These are phyloP conservation scores for Sylvia atricapilla DNA, from an alignment of 2,113 vertebrate genomes.

Conservation along the genomic window DNA sequence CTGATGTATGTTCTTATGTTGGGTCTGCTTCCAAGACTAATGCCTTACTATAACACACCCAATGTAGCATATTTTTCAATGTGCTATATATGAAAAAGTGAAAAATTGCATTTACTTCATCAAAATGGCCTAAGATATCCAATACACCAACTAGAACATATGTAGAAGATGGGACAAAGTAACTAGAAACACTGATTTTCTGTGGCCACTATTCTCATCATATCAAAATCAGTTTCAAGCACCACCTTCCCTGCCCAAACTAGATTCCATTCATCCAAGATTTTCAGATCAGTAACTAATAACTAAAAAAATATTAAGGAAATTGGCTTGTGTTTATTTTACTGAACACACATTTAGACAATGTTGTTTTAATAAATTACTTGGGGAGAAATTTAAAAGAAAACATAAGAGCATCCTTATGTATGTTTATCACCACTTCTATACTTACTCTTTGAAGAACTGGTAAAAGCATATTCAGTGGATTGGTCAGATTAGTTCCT, in stretches of 20 bases:
- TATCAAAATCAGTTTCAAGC: background rate
- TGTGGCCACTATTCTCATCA: background rate
- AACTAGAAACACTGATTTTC: background rate
- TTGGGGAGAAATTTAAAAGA: background rate
- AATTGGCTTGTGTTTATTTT: background rate
- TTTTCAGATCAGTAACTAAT: background rate
- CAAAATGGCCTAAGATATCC: background rate
- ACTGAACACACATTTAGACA: background rate
- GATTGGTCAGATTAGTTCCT: slow-evolving; percentile 95
- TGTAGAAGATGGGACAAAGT: background rate
- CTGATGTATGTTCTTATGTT: accelerated
- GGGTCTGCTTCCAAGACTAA: background rate
- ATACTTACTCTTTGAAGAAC: slow-evolving; percentile 91
- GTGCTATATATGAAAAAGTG: background rate
- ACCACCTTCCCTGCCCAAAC: background rate
- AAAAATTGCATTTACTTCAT: background rate
- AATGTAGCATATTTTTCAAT: background rate
- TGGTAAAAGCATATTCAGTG: slow-evolving; percentile 93
- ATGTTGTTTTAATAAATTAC: background rate
- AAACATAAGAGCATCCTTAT: background rate
- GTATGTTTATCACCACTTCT: background rate
- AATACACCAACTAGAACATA: background rate
- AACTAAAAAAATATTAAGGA: background rate
- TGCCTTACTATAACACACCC: background rate
- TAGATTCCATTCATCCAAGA: background rate